A percentile compares a stretch with the other conserved stretches of the same genome.
Conservation (phyloP, 53 echinoderm and acorn worm species). For the Paelopatides confundens region DNA sequence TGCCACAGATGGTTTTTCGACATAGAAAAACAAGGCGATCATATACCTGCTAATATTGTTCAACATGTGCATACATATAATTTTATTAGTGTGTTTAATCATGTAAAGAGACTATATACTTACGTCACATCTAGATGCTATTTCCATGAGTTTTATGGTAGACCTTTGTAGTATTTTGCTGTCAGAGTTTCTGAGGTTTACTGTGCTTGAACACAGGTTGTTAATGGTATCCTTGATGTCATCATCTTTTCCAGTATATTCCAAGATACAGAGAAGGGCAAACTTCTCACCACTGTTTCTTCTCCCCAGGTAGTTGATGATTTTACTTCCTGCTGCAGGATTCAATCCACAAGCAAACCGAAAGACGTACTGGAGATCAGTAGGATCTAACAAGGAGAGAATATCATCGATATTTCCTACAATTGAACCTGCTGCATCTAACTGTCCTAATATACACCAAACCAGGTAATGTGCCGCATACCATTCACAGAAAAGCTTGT, state of each 20-base stretch:
- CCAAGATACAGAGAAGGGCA: not conserved
- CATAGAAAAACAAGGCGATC: too few relatives aligned
- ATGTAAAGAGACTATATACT: too few relatives aligned
- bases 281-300: not conserved
- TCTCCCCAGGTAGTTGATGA: not conserved
- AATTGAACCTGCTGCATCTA: not conserved
- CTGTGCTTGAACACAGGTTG: not conserved
- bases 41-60: too few relatives aligned
- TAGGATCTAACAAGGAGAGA: not conserved
- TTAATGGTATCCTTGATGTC: not conserved
- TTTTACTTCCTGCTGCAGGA: not conserved
- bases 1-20: too few relatives aligned
- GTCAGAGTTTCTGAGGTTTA: not conserved
- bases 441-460: not conserved
- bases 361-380: not conserved
- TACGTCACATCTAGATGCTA: not conserved
- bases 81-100: too few relatives aligned
- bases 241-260: not conserved
- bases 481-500: not conserved
- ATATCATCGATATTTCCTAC: not conserved
- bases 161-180: not conserved
- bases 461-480: not conserved
- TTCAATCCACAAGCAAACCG: not conserved
- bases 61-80: too few relatives aligned
- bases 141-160: not conserved